phyloP scores from a whole-genome alignment of 2,797 vertebrate genomes.

The Mus caroli region DNA sequence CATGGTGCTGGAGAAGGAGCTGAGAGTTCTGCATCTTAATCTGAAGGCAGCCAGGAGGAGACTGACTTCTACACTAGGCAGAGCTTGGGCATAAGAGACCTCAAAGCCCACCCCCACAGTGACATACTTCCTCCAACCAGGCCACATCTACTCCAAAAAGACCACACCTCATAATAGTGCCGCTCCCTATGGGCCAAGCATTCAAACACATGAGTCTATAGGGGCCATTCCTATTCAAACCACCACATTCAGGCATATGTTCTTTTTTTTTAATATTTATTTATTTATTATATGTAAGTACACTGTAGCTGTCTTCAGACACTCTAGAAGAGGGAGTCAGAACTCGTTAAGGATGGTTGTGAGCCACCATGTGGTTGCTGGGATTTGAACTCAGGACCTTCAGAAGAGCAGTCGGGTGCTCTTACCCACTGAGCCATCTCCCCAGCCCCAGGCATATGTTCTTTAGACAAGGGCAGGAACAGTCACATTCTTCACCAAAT shows the following conservation, averaged over 20 bases:
- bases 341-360: no score
- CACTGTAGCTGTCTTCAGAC: no score
- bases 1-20: not conserved
- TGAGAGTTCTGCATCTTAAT: not conserved
- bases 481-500: not conserved
- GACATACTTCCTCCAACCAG: not conserved
- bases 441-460: no score
- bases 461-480: not conserved
- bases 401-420: no score
- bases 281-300: no score
- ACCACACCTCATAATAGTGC: not conserved
- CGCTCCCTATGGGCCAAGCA: not conserved
- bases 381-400: no score
- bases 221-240: not conserved
- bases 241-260: not conserved
- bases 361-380: no score
- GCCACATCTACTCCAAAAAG: no score
- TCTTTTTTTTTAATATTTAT: no score
- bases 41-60: not conserved
- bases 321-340: no score
- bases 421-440: no score
- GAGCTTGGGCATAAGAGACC: not conserved
- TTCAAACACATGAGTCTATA: not conserved
- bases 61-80: not conserved
- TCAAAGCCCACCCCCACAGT: not conserved